phyloP scores from a whole-genome alignment of 2,888 invertebrate species.

The Leptinotarsa rubiginosa region DNA sequence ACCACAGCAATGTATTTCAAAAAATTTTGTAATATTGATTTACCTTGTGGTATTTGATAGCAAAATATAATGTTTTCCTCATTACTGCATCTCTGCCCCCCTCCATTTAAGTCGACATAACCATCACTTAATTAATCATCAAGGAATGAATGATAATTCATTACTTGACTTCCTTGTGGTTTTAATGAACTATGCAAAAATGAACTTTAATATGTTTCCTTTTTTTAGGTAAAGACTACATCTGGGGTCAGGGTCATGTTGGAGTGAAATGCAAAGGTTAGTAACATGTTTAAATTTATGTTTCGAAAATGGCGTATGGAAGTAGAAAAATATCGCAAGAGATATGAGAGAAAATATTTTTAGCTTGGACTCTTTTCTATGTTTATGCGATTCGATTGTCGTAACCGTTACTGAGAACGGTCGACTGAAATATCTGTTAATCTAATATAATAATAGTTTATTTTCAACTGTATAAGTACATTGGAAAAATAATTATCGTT shows the following conservation, averaged over 20 bases:
- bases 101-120: too few relatives aligned
- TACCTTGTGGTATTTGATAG: too few relatives aligned
- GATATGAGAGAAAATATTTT: conserved; percentile 12
- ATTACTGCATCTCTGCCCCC: too few relatives aligned
- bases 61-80: too few relatives aligned
- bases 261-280: conserved; percentile 74
- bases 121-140: neutral
- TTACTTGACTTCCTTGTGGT: neutral
- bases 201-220: conserved; percentile 30
- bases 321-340: conserved; percentile 10
- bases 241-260: conserved; percentile 73
- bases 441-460: too few relatives aligned
- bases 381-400: conserved; percentile 4
- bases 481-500: too few relatives aligned
- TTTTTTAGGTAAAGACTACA: conserved; percentile 71
- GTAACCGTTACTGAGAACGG: neutral
- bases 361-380: neutral
- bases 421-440: neutral
- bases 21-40: too few relatives aligned
- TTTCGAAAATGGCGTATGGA: conserved; percentile 8
- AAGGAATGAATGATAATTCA: neutral
- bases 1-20: too few relatives aligned
- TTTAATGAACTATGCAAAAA: neutral
- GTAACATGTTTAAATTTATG: conserved; percentile 47
- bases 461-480: too few relatives aligned